Conservation (phyloP, 2,888 invertebrate genomes). For the Drosophila subsilvestris region DNA sequence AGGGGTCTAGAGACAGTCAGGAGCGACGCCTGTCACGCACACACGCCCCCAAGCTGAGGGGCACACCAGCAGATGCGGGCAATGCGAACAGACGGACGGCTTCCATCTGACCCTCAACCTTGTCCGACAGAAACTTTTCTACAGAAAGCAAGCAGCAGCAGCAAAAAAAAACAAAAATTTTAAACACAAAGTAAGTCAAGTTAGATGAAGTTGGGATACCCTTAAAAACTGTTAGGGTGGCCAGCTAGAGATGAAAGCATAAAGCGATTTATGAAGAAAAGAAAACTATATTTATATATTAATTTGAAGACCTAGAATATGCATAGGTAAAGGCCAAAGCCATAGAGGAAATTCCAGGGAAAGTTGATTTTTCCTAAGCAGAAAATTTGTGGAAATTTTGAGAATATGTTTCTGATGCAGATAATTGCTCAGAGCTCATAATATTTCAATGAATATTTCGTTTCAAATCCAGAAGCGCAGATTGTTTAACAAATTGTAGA, state of each 20-base stretch:
- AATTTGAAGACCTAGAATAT: not conserved
- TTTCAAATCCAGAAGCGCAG: too few relatives aligned
- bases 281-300: too few relatives aligned
- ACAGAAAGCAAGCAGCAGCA: conserved; percentile 21
- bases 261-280: not conserved
- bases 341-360: too few relatives aligned
- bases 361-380: too few relatives aligned
- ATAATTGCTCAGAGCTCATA: too few relatives aligned
- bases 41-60: conserved; percentile 41
- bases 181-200: not conserved
- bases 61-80: conserved; percentile 53
- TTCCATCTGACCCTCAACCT: conserved; percentile 46
- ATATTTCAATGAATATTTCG: too few relatives aligned
- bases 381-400: too few relatives aligned
- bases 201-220: conserved; percentile 3
- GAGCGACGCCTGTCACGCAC: conserved; percentile 68
- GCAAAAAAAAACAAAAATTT: not conserved
- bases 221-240: not conserved
- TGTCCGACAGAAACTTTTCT: conserved; percentile 35
- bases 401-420: too few relatives aligned
- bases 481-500: too few relatives aligned
- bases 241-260: not conserved
- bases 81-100: not conserved
- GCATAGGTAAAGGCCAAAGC: too few relatives aligned
- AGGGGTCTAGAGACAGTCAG: conserved; percentile 49